phyloP scores from a whole-genome alignment of 2,113 vertebrate species.

The Toxotes chatareus region DNA sequence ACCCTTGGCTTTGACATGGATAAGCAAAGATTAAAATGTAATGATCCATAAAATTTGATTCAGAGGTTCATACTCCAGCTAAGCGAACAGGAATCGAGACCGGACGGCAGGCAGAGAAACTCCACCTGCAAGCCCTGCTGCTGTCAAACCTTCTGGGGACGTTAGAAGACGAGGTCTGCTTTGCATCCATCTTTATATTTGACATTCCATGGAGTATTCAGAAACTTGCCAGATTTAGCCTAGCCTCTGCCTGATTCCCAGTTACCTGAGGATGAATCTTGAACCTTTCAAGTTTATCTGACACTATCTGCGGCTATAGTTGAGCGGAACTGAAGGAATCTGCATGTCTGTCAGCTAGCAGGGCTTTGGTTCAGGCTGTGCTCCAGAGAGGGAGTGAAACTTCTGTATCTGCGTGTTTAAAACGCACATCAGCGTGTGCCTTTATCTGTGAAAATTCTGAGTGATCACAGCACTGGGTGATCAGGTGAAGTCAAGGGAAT shows the following conservation, averaged over 20 bases:
- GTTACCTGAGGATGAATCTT: conserved; percentile 58
- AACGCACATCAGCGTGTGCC: background rate
- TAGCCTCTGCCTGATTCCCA: conserved; percentile 29
- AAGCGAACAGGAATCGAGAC: conserved; percentile 27
- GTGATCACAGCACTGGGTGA: conserved; percentile 40
- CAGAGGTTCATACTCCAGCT: conserved; percentile 38
- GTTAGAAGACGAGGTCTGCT: conserved; percentile 16
- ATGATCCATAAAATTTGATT: conserved; percentile 71
- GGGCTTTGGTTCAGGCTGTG: conserved; percentile 77
- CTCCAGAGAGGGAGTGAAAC: conserved; percentile 53
- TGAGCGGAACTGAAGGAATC: conserved; percentile 22
- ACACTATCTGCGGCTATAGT: conserved; percentile 24
- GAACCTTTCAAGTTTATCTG: conserved; percentile 15
- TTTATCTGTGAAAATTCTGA: conserved; percentile 25
- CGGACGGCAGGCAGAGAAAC: conserved; percentile 10
- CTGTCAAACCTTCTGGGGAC: conserved; percentile 9
- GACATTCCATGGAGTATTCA: conserved; percentile 21
- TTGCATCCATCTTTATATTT: background rate
- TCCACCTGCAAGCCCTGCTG: background rate
- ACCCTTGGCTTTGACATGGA: conserved; percentile 62
- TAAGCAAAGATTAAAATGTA: conserved; percentile 61
- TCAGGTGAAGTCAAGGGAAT: conserved; percentile 53
- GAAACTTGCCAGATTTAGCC: conserved; percentile 16
- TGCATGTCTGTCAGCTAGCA: conserved; percentile 39
- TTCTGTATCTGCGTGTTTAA: conserved; percentile 2